These are phyloP conservation scores for Caenorhabditis becei DNA, from an alignment of 2,888 invertebrate species.

Conservation along the genomic window DNA sequence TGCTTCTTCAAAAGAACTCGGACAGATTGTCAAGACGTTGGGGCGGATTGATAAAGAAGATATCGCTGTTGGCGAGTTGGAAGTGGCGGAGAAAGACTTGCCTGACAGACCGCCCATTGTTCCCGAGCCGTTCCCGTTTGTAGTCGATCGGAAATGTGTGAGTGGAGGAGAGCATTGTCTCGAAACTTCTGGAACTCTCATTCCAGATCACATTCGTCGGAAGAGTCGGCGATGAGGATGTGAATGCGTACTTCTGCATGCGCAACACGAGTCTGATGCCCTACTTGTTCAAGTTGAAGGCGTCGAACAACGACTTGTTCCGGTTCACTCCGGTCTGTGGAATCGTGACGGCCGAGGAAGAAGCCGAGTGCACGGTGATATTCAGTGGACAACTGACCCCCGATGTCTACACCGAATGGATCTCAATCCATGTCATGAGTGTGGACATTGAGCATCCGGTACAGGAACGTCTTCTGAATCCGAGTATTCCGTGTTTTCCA, in stretches of 20 bases:
- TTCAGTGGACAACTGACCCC: constrained; percentile 3
- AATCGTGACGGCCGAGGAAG: background rate
- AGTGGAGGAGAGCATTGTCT: background rate
- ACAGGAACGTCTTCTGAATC: background rate
- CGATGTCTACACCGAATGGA: background rate
- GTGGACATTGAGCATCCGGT: background rate
- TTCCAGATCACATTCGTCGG: constrained; percentile 25
- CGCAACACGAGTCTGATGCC: constrained; percentile 3
- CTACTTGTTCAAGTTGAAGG: constrained; percentile 26
- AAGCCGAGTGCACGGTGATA: background rate
- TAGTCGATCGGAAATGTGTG: constrained; percentile 10
- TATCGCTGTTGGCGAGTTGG: too few relatives aligned
- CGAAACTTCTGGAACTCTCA: background rate
- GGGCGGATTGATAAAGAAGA: too few relatives aligned
- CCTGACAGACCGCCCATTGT: too few relatives aligned
- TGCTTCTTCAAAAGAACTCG: too few relatives aligned
- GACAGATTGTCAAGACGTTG: too few relatives aligned
- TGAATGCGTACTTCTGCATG: background rate
- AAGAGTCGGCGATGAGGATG: background rate
- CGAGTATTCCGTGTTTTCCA: background rate
- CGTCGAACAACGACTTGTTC: constrained; percentile 1
- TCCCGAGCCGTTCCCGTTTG: constrained; percentile 1
- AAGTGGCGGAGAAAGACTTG: too few relatives aligned
- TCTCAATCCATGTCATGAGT: constrained; percentile 11
- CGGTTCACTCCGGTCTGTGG: background rate